Conservation (phyloP, 2,797 vertebrate species). For the Karalla daura region DNA sequence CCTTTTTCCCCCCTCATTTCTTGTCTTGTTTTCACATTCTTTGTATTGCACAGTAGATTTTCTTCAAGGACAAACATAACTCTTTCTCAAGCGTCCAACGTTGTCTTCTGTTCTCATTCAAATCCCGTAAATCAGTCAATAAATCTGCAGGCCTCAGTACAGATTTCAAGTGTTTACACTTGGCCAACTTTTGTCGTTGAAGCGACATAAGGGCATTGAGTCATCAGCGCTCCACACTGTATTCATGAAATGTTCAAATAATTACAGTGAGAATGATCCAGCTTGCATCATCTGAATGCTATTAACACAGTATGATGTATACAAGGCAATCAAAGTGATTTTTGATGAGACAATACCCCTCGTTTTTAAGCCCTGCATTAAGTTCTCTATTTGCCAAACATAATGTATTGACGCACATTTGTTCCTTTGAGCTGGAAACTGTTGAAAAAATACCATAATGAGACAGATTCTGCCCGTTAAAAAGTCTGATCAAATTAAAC, state of each 20-base stretch:
- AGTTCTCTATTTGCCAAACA: slow-evolving; percentile 22
- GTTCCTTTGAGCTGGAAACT: slow-evolving; percentile 14
- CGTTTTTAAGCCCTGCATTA: slow-evolving; percentile 23
- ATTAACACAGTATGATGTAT: slow-evolving; percentile 21
- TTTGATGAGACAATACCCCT: slow-evolving; percentile 32
- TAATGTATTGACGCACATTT: slow-evolving; percentile 18
- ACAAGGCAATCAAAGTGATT: slow-evolving; percentile 38
- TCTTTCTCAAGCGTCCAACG: slow-evolving; percentile 41
- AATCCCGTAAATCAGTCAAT: slow-evolving; percentile 18
- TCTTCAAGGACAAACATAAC: slow-evolving; percentile 58
- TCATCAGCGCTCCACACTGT: slow-evolving; percentile 35
- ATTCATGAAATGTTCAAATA: slow-evolving; percentile 23
- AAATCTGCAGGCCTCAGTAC: background rate
- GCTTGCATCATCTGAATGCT: slow-evolving; percentile 57
- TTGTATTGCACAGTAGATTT: slow-evolving; percentile 43
- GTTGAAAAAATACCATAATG: slow-evolving; percentile 35
- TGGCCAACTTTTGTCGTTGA: slow-evolving; percentile 1
- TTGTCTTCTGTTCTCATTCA: slow-evolving; percentile 24
- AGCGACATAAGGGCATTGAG: slow-evolving; percentile 1
- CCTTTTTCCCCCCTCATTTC: slow-evolving; percentile 58
- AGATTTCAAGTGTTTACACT: slow-evolving; percentile 7
- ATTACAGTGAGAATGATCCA: slow-evolving; percentile 25
- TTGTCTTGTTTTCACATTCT: slow-evolving; percentile 58
- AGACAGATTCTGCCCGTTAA: slow-evolving; percentile 18
- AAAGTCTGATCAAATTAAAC: slow-evolving; percentile 51